Base-by-base conservation (phyloP, 2,888 invertebrate genomes). In the Clanis bilineata region DNA sequence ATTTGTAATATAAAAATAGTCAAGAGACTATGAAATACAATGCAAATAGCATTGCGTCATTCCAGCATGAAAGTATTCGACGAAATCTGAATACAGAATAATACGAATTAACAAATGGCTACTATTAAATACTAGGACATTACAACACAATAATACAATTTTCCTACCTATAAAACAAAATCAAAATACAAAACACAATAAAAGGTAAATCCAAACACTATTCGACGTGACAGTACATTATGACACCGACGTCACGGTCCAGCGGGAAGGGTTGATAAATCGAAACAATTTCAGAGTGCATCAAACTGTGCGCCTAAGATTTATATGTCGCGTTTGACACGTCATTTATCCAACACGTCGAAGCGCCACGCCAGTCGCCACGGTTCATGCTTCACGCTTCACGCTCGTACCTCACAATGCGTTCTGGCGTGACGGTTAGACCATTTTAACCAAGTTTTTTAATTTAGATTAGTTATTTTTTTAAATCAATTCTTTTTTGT, bases 281-380 rank as follows among this genome's bases (percentile, higher is more conserved):
- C 81, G 82, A 79, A 83, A 88, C 87, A 85, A 85, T 87, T 86
- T 85, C 71, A 73, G 79, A 87, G 83, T 86, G 88, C 87, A 87
- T 83, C 84, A 83, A 82, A 81, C 80, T 80, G 77, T 73, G 77
- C 55, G 44, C 64, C 59, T 63, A 67, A 59, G 44, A 44, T 59
- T 55, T 55, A 59, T 59, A 39, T 44, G 36, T 59, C 55, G 47
- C 38, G 15, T 25, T 18, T 88, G 90, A 88, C 89, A 81, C 72
- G 69, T 84, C 86, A 87, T 90, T 90, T 87, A 84, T 89, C 80
- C 70, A 75, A 77, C 71, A 66, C 70, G 77, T 80, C 59, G 55
- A 59, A 61, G 56, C 39, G 55, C 51, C 28, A 45, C 51, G 47
- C 41, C 41, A 57, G 21, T 12, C 21, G 21, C 44, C 44, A 22